Conservation (phyloP, 2,113 vertebrate genomes). For the Edolisoma coerulescens region DNA sequence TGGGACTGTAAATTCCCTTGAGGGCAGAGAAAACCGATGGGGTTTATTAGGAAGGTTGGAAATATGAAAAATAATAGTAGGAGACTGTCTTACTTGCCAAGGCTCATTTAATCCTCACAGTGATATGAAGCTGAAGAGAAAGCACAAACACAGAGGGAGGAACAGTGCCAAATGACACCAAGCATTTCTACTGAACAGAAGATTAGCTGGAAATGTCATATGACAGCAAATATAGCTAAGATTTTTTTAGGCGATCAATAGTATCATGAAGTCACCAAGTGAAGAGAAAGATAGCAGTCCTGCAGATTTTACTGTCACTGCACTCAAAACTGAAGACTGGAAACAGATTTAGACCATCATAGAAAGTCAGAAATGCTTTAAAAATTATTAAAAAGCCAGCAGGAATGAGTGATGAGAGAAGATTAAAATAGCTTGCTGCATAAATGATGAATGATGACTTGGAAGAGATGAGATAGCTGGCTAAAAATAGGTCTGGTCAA, state of each 20-base stretch:
- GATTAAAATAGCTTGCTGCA: background rate
- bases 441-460: background rate
- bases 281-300: background rate
- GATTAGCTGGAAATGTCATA: background rate
- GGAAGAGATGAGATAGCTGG: background rate
- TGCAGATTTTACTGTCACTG: background rate
- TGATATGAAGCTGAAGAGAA: background rate
- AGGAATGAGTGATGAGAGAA: background rate
- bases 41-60: background rate
- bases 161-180: background rate
- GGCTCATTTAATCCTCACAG: constrained; percentile 16
- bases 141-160: background rate
- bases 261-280: background rate
- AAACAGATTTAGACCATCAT: background rate
- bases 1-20: background rate
- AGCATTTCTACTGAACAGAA: background rate
- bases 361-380: background rate
- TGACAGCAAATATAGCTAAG: background rate
- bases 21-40: background rate
- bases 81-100: background rate
- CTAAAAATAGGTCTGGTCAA: background rate
- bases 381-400: background rate
- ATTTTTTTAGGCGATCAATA: background rate
- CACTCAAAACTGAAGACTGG: background rate
- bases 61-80: background rate